These are phyloP conservation scores for Misgurnus anguillicaudatus DNA, from an alignment of 2,113 vertebrate species.

Conservation along the genomic window DNA sequence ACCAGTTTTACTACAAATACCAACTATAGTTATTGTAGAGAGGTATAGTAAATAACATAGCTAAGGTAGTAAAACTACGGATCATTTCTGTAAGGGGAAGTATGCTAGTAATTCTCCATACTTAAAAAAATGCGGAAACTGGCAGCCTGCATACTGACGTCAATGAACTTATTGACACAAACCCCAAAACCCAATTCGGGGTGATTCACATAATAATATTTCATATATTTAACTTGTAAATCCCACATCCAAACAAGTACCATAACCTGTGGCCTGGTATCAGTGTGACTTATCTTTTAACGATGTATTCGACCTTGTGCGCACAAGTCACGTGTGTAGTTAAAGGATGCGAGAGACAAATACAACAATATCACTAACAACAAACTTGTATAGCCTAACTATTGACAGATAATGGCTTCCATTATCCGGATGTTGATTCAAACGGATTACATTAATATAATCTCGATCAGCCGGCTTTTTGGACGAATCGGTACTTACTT, in stretches of 20 bases:
- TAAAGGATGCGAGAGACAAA: not conserved
- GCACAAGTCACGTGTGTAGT: conserved; percentile 19
- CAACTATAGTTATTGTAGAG: too few relatives aligned
- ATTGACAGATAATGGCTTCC: not conserved
- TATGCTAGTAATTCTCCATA: not conserved
- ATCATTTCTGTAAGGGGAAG: too few relatives aligned
- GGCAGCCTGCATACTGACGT: not conserved
- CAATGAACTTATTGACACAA: not conserved
- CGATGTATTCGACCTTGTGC: not conserved
- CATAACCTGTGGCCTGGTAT: not conserved
- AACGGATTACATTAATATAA: not conserved
- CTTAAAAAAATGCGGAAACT: conserved; percentile 30
- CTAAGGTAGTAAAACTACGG: too few relatives aligned
- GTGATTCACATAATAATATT: not conserved
- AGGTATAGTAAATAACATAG: too few relatives aligned
- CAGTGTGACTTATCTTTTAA: not conserved
- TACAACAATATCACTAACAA: not conserved
- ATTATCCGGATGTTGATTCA: too few relatives aligned
- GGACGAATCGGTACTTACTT: conserved; percentile 72
- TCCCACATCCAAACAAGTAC: not conserved
- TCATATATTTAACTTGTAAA: not conserved
- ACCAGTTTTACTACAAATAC: too few relatives aligned
- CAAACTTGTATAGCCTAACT: not conserved
- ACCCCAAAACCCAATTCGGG: not conserved
- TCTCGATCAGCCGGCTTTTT: not conserved